phyloP scores from a whole-genome alignment of 2,888 invertebrate species.

The Caenorhabditis macrosperma region DNA sequence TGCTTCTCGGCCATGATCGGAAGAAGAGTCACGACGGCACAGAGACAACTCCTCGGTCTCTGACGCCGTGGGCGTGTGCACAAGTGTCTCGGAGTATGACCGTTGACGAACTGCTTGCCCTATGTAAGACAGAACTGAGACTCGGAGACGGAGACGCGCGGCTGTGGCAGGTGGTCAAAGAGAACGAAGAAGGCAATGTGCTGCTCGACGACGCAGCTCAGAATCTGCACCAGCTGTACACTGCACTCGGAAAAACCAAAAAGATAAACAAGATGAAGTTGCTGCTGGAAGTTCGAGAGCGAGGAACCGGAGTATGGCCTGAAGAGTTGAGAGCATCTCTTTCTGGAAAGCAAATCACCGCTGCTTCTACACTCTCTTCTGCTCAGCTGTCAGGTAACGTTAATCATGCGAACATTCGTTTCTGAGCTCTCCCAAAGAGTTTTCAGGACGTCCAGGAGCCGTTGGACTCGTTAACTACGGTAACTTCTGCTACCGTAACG shows the following conservation, averaged over 20 bases:
- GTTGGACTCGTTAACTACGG: slow-evolving; percentile 92
- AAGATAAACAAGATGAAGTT: slow-evolving; percentile 60
- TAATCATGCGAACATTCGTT: neutral
- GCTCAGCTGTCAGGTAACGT: slow-evolving; percentile 52
- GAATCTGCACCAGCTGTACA: slow-evolving; percentile 59
- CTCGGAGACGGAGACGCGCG: slow-evolving; percentile 63
- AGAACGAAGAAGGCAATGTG: slow-evolving; percentile 58
- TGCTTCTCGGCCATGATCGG: slow-evolving; percentile 65
- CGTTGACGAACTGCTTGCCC: slow-evolving; percentile 57
- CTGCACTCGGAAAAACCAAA: slow-evolving; percentile 53
- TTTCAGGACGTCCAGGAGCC: slow-evolving; percentile 81
- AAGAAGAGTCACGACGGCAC: slow-evolving; percentile 53
- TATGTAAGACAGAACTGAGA: slow-evolving; percentile 62
- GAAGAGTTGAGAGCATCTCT: slow-evolving; percentile 85
- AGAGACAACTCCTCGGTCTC: slow-evolving; percentile 33
- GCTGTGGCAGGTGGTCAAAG: slow-evolving; percentile 64
- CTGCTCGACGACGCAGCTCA: slow-evolving; percentile 62
- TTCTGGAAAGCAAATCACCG: slow-evolving; percentile 65
- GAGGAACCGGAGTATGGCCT: slow-evolving; percentile 91
- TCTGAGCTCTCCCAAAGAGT: neutral
- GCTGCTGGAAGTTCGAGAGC: slow-evolving; percentile 85
- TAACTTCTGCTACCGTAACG: slow-evolving; percentile 97
- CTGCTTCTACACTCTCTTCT: slow-evolving; percentile 53
- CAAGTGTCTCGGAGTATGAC: slow-evolving; percentile 67
- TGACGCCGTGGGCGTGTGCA: slow-evolving; percentile 69